Percentiles rank a stretch among this genome's conserved stretches.
phyloP scores from a whole-genome alignment of 2,797 vertebrate species.

The Acrocephalus scirpaceus region DNA sequence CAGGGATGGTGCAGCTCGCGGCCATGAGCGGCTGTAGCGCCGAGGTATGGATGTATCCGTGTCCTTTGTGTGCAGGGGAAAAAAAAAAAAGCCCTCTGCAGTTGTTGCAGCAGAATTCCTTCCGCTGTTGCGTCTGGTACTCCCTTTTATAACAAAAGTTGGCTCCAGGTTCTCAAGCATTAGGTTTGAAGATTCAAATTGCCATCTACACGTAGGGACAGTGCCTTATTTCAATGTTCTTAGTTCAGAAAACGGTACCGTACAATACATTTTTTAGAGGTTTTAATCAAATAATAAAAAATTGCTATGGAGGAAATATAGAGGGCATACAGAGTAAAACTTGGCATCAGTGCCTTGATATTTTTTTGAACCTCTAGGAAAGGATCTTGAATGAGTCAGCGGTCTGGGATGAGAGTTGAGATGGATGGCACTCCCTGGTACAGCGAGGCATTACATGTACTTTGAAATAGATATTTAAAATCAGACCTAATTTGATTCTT shows the following conservation, averaged over 20 bases:
- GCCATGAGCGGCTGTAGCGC: constrained; percentile 20
- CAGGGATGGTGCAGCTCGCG: neutral
- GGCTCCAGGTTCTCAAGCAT: neutral
- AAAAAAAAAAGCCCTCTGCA: constrained; percentile 25
- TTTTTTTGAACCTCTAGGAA: constrained; percentile 67
- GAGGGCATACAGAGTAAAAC: neutral
- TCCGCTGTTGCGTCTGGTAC: neutral
- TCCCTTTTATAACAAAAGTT: neutral
- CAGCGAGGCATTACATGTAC: neutral
- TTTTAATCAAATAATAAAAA: neutral
- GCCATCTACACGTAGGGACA: neutral
- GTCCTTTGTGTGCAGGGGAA: constrained; percentile 66
- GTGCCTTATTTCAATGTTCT: neutral
- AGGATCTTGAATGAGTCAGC: constrained; percentile 65
- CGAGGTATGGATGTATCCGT: constrained; percentile 47
- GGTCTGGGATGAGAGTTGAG: constrained; percentile 44
- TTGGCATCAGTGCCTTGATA: constrained; percentile 20
- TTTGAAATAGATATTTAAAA: neutral
- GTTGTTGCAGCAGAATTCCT: constrained; percentile 31
- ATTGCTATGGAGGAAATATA: fast-evolving
- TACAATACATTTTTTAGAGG: neutral
- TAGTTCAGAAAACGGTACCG: neutral
- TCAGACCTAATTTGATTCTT: neutral
- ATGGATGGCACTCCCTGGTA: constrained; percentile 53
- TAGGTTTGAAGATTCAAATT: neutral